Base-by-base conservation (phyloP, 1,140 invertebrate species). In the Phymastichus coffea region DNA sequence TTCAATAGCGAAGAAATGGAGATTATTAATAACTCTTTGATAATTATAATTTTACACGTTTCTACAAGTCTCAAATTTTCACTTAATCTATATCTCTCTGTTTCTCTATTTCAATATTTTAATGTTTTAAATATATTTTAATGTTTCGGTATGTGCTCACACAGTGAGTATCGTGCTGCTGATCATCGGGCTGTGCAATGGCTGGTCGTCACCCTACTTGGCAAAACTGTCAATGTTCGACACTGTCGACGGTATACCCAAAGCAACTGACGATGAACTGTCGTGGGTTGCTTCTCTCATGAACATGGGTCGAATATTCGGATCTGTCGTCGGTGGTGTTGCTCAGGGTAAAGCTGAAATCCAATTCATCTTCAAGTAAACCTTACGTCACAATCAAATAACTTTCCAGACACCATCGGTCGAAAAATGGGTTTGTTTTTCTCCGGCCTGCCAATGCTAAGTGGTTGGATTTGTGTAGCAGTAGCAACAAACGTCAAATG, bases 351-450 rank as follows among this genome's bases (percentile, higher is more conserved):
- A 75, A n/a, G n/a, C n/a, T n/a, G n/a, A n/a, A n/a, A n/a, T n/a
- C n/a, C n/a, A n/a, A n/a, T n/a, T n/a, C n/a, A n/a, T n/a, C n/a
- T n/a, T n/a, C n/a, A n/a, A n/a, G n/a, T n/a, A n/a, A n/a, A n/a
- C n/a, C n/a, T n/a, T n/a, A n/a, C n/a, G n/a, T n/a, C n/a, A n/a
- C n/a, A n/a, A n/a, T n/a, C n/a, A n/a, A n/a, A n/a, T n/a, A n/a
- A n/a, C n/a, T n/a, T n/a, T n/a, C n/a, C 80, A 68, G 84, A 84
- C 35, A 79, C 75, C 46, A 62, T 82, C 52, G 85, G 86, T 20
- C 65, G 85, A 33, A 85, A 83, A 68, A 69, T 59, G 22, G 76
- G 81, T 3, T 66, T 87, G 14, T 66, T 82, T 23, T 55, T 81
- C 3, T 69, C 77, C 14, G 72, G 77, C 2, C 3, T 83, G 12